phyloP scores from a whole-genome alignment of 2,113 vertebrate genomes.

The Pan paniscus region DNA sequence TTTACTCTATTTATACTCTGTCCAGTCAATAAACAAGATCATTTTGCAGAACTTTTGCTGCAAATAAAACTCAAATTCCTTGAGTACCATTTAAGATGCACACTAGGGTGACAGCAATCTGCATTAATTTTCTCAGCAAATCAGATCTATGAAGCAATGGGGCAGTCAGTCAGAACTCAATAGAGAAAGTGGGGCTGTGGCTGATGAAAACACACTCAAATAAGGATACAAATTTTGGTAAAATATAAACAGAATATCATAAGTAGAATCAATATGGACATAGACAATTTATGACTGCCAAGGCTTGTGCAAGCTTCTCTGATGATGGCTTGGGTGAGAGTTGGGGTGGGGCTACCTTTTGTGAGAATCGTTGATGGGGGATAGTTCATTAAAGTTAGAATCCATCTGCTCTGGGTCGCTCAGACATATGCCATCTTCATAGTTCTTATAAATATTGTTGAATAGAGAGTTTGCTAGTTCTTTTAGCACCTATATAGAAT shows the following conservation, averaged over 20 bases:
- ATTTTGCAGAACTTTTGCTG: neutral
- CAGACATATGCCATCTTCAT: neutral
- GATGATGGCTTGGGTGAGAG: neutral
- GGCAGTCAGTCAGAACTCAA: neutral
- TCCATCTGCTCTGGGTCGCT: neutral
- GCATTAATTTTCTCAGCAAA: neutral
- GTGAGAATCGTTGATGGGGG: neutral
- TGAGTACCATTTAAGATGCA: neutral
- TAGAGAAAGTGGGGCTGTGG: neutral
- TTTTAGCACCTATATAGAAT: neutral
- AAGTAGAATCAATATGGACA: neutral
- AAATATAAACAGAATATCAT: neutral
- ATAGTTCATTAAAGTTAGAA: neutral
- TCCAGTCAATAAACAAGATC: neutral
- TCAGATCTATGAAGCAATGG: neutral
- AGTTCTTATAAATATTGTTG: neutral
- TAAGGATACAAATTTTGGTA: neutral
- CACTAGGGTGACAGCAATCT: neutral
- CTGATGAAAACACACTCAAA: neutral
- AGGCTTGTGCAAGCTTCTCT: neutral
- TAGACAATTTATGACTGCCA: neutral
- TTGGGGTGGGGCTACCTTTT: neutral
- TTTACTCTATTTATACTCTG: slow-evolving; percentile 1
- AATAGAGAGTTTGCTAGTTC: neutral
- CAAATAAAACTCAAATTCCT: neutral